Percentiles rank a stretch among this genome's conserved stretches.
Evolutionary conservation across 2,113 vertebrate species (phyloP).

Genomic region (Mesitornis unicolor): DNA sequence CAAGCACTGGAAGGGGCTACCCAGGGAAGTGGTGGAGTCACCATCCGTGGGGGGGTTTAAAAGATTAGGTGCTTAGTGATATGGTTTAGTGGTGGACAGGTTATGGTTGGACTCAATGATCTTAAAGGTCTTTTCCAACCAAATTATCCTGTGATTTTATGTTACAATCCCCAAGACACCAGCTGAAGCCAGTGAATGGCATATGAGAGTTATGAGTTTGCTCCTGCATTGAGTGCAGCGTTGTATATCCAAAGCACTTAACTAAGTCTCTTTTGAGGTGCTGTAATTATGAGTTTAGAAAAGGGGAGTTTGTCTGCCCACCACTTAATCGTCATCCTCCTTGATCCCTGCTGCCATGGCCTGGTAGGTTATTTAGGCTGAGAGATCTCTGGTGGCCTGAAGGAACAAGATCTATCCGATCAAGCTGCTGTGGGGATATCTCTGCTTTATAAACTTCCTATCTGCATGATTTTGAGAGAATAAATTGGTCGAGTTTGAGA

Average conservation of each 20-base stretch:
- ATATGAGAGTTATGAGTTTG: not conserved
- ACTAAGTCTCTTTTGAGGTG: not conserved
- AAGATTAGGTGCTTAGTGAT: too few relatives aligned
- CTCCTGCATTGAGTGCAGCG: not conserved
- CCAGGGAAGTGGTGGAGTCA: too few relatives aligned
- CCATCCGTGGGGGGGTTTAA: too few relatives aligned
- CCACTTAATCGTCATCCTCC: not conserved
- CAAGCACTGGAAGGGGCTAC: too few relatives aligned
- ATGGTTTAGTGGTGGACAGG: too few relatives aligned
- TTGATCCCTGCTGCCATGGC: not conserved
- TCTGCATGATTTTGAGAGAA: not conserved
- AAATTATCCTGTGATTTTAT: too few relatives aligned
- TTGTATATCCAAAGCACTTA: not conserved
- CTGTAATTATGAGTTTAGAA: not conserved
- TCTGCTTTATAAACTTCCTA: not conserved
- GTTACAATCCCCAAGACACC: too few relatives aligned
- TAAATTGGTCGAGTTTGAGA: not conserved
- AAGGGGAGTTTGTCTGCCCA: not conserved
- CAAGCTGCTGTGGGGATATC: not conserved
- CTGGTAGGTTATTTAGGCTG: not conserved
- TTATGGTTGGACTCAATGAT: too few relatives aligned
- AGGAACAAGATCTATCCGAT: not conserved
- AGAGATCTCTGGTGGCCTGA: not conserved
- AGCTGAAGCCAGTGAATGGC: not conserved
- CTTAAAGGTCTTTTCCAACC: too few relatives aligned